A percentile compares a stretch with the other conserved stretches of the same genome.
phyloP scores from a whole-genome alignment of 2,888 invertebrate genomes.

The Zygothrica quintamaculata region DNA sequence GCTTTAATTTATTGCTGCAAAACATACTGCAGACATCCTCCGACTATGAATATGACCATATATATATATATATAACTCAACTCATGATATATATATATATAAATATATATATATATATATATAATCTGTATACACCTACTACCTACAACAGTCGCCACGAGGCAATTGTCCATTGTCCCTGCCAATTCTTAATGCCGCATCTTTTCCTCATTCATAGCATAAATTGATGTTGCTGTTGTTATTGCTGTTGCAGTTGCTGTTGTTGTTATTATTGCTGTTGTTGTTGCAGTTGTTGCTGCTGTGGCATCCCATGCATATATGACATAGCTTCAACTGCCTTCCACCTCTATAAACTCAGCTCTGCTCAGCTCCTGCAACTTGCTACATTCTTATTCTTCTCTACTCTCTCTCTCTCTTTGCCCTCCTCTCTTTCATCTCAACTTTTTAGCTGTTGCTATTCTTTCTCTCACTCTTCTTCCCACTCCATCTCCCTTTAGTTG shows the following conservation, averaged over 20 bases:
- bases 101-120: no score
- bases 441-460: conserved; percentile 4
- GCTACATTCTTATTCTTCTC: neutral
- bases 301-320: neutral
- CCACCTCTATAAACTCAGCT: neutral
- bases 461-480: neutral
- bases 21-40: conserved; percentile 43
- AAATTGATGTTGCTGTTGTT: neutral
- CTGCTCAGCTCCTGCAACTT: no score
- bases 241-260: neutral
- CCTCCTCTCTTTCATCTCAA: neutral
- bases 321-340: neutral
- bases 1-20: conserved; percentile 73
- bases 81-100: no score
- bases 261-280: neutral
- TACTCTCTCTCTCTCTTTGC: neutral
- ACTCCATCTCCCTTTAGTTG: neutral
- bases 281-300: neutral
- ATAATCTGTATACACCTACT: conserved; percentile 52
- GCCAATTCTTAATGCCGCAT: neutral
- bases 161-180: conserved; percentile 66
- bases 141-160: conserved; percentile 67
- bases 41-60: conserved; percentile 21
- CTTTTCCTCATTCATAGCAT: neutral
- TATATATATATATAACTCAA: no score